phyloP scores from a whole-genome alignment of 1,140 invertebrate species.

The Cyphomyrmex costatus region DNA sequence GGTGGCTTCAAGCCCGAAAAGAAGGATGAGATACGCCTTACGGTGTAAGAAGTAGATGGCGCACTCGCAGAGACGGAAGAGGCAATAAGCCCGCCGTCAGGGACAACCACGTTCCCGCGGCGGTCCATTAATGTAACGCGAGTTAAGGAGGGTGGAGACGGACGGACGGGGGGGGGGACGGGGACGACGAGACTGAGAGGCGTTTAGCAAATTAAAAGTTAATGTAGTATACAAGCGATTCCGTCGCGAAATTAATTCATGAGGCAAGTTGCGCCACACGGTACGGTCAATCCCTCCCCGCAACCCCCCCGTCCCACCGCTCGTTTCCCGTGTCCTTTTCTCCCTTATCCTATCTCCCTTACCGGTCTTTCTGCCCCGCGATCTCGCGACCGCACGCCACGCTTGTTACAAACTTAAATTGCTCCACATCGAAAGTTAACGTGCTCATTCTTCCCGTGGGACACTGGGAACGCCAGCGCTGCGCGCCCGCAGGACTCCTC shows the following conservation, averaged over 20 bases:
- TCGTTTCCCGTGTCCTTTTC: constrained; percentile 56
- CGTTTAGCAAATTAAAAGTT: constrained; percentile 83
- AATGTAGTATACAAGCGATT: constrained; percentile 83
- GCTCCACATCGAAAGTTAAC: constrained; percentile 81
- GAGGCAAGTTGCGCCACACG: constrained; percentile 74
- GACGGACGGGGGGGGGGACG: not conserved
- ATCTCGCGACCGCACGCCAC: constrained; percentile 66
- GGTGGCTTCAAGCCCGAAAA: constrained; percentile 44
- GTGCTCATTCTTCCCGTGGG: constrained; percentile 77
- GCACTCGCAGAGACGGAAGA: constrained; percentile 57
- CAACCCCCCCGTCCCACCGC: constrained; percentile 17
- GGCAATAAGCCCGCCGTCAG: constrained; percentile 79
- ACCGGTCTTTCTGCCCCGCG: constrained; percentile 35
- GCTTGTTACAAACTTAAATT: constrained; percentile 82
- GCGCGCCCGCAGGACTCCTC: constrained; percentile 26
- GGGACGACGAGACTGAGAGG: constrained; percentile 22
- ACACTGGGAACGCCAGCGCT: constrained; percentile 2
- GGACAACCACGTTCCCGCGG: constrained; percentile 76
- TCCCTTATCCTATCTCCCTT: constrained; percentile 48
- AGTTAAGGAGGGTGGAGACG: not conserved
- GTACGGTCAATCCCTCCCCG: constrained; percentile 73
- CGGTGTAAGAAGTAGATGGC: constrained; percentile 49
- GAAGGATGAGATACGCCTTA: constrained; percentile 41
- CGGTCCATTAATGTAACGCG: constrained; percentile 75
- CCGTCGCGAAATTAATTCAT: constrained; percentile 83